phyloP scores from a whole-genome alignment of 2,888 invertebrate species.

The Endomychus coccineus region DNA sequence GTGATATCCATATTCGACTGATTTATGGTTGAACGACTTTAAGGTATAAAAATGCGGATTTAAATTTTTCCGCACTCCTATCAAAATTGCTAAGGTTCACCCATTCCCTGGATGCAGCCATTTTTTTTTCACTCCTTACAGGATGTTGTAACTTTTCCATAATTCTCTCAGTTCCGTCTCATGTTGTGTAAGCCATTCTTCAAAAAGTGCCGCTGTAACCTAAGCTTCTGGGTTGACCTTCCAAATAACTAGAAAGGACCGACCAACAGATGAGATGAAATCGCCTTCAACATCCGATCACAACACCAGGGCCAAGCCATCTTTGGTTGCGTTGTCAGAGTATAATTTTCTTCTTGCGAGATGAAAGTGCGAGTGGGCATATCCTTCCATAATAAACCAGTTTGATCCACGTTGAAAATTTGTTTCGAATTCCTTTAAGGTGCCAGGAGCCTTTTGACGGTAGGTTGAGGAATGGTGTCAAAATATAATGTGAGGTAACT shows the following conservation, averaged over 20 bases:
- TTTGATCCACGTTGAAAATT: constrained; percentile 5
- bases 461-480: too few relatives aligned
- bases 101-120: background rate
- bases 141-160: constrained; percentile 6
- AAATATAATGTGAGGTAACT: too few relatives aligned
- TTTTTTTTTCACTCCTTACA: constrained; percentile 5
- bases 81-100: constrained; percentile 2
- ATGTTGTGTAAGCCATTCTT: constrained; percentile 6
- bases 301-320: constrained; percentile 1
- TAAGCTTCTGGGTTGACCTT: constrained; percentile 7
- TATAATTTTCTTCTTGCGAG: constrained; percentile 3
- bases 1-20: constrained; percentile 6
- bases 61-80: constrained; percentile 1
- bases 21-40: constrained; percentile 3
- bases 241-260: background rate
- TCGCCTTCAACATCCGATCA: background rate
- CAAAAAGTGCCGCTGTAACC: constrained; percentile 7
- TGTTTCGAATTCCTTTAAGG: constrained; percentile 2
- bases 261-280: background rate
- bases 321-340: constrained; percentile 1
- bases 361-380: constrained; percentile 6
- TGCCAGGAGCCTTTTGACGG: background rate
- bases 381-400: constrained; percentile 3
- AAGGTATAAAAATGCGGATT: background rate
- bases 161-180: constrained; percentile 5